These are phyloP conservation scores for Cottus gobio DNA, from an alignment of 2,113 vertebrate species.

Conservation along the genomic window DNA sequence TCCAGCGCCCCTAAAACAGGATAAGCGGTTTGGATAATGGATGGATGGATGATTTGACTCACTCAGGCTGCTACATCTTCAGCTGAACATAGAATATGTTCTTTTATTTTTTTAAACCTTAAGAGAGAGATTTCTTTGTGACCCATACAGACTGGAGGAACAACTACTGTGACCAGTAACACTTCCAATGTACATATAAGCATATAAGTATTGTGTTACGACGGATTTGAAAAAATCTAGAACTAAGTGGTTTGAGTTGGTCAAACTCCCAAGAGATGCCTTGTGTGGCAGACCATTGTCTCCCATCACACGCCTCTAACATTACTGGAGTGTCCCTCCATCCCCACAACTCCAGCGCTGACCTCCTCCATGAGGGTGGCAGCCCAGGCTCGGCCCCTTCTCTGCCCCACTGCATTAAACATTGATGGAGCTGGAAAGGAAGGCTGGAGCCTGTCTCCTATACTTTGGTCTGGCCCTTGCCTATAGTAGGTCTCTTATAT, in stretches of 20 bases:
- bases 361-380: slow-evolving; percentile 68
- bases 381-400: slow-evolving; percentile 50
- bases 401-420: slow-evolving; percentile 75
- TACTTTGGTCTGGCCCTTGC: slow-evolving; percentile 64
- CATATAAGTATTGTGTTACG: neutral
- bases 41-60: too few species aligned
- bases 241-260: neutral
- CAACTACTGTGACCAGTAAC: neutral
- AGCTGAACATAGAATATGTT: neutral
- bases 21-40: too few species aligned
- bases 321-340: slow-evolving; percentile 47
- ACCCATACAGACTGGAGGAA: neutral
- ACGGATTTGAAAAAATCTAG: neutral
- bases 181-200: too few species aligned
- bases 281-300: slow-evolving; percentile 63
- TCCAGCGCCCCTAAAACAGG: too few species aligned
- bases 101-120: neutral
- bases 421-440: slow-evolving; percentile 77
- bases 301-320: slow-evolving; percentile 56
- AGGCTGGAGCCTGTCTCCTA: slow-evolving; percentile 77
- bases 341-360: slow-evolving; percentile 58
- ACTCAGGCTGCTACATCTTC: neutral
- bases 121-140: neutral
- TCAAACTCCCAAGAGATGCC: slow-evolving; percentile 20
- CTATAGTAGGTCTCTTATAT: slow-evolving; percentile 62